Evolutionary conservation across 23 tunicate species (phyloP), one percentile per base, ranked within the genome.

Genomic region (Styela clava): DNA sequence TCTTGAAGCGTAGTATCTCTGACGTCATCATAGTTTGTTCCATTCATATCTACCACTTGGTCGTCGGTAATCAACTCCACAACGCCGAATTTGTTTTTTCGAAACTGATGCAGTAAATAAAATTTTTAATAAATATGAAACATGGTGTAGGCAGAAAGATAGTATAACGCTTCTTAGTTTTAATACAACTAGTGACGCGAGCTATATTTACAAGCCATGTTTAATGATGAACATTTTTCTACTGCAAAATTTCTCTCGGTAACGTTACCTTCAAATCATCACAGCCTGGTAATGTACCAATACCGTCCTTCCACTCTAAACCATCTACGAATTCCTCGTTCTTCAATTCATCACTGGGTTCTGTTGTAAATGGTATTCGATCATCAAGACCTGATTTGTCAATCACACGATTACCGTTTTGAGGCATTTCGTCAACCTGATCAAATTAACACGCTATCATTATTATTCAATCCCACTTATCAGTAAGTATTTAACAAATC

Each of bases 251-350:
- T n/a, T n/a, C n/a, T 56, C 0, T 0, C 64, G 64, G 22, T n/a
- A n/a, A n/a, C n/a, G n/a, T n/a, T 44, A 76, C 81, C 81, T 76
- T 36, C 27, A 76, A 35, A 34, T 71, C 34, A 76, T 76, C 81
- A 52, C 63, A n/a, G 23, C 81, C 81, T 9, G 81, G 33, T 52
- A 76, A 44, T 27, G 81, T 76, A 33, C 81, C 81, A 44, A 76
- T 76, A 26, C 81, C 81, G 81, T 76, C 52, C 2, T 76, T 27
- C 81, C 81, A 76, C 44, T 33, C 32, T 26, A 76, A 52, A 18
- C 81, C 81, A 52, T 76, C 81, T 25, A 25, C 37, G 18, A 44
- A 76, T 36, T 28, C 24, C 23, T 44, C 81, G 23, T 76, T 71
- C 24, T 29, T 16, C 73, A 12, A 24, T 29, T 28, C 77, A n/a